phyloP scores from a whole-genome alignment of 2,113 vertebrate species.

The Rhagologus leucostigma region DNA sequence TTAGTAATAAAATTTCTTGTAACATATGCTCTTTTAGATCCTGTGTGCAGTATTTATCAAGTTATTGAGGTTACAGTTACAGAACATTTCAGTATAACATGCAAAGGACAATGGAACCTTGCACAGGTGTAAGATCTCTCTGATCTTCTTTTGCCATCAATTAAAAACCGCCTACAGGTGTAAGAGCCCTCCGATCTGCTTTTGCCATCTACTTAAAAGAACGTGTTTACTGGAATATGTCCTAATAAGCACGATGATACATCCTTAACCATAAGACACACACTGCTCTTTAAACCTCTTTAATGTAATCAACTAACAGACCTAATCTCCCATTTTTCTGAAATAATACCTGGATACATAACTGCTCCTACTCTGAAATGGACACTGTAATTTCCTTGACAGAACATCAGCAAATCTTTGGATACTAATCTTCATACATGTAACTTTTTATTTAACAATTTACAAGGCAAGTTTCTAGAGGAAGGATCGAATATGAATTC shows the following conservation, averaged over 20 bases:
- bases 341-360: neutral
- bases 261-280: neutral
- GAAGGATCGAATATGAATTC: neutral
- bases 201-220: neutral
- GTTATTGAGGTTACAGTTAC: neutral
- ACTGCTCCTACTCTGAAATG: neutral
- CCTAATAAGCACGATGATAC: neutral
- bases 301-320: neutral
- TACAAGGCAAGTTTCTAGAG: neutral
- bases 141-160: conserved; percentile 16
- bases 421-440: neutral
- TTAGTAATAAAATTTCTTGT: conserved; percentile 6
- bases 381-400: neutral
- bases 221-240: neutral
- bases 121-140: conserved; percentile 9
- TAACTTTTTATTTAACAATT: neutral
- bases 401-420: neutral
- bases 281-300: neutral
- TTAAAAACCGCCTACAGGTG: neutral
- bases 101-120: neutral
- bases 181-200: conserved; percentile 2
- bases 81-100: neutral
- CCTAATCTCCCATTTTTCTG: neutral
- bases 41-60: neutral
- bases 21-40: neutral